Evolutionary conservation across 2,113 vertebrate genomes (phyloP), one percentile per base, ranked within the genome.

Genomic region (Panthera leo): DNA sequence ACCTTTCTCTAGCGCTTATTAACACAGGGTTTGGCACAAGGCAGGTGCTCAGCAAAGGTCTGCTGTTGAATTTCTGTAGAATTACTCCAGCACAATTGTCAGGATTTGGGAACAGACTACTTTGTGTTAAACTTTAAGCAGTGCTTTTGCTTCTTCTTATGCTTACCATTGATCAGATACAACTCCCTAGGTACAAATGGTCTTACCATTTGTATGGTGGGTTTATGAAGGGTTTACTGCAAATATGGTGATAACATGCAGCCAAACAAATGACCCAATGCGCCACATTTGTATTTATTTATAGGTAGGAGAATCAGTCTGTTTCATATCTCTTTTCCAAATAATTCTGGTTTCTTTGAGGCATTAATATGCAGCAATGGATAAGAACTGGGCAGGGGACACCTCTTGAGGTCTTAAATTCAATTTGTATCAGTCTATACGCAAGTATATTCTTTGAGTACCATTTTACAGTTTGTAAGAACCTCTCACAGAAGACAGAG

Each of bases 11-110:
- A 85, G 18, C 55, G 61, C 55, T 93, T 91, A 97, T 79, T 73
- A 96, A 65, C 63, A 94, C 63, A 85, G 58, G 51, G 48, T 58
- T 95, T 27, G 94, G 94, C 36, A 97, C 45, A 96, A 89, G 11
- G 1, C 45, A 92, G 10, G 13, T 70, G 31, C 5, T 97, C 55
- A 55, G 55, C 80, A 84, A 96, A 92, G n/a, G 42, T 27, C 68
- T 87, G 51, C 42, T 87, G 36, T 5, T 82, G 23, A 91, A 93
- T 95, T 97, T 85, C 55, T 25, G 9, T 80, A 75, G 29, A 93
- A 73, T 89, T 23, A 58, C 29, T 68, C 34, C 75, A 79, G 68
- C 84, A 96, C 71, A 95, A 94, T 5, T 55, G 9, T 27, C 86
- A 92, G 63, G 9, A 94, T 89, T 68, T 86, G 39, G n/a, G 45